Evolutionary conservation across 2,113 vertebrate species (phyloP), one percentile per base, ranked within the genome.

Genomic region (Cyprinodon variegatus): DNA sequence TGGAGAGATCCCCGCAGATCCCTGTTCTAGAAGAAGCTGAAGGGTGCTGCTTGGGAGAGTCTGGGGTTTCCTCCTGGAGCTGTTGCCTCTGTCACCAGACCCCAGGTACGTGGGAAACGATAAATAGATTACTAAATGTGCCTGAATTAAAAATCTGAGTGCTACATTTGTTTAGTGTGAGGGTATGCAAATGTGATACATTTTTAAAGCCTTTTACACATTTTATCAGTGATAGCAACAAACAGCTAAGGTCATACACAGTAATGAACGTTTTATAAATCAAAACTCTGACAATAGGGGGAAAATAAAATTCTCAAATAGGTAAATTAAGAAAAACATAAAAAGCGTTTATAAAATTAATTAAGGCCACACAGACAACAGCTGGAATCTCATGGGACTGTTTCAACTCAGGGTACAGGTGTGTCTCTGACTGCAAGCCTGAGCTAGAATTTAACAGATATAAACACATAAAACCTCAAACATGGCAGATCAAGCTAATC

Each of bases 381-480:
- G 17, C 6, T 7, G 43, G 15, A 1, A 61, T 45, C 11, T 5
- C 3, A 15, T 40, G 61, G 48, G 50, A 57, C 37, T 40, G 61
- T 73, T 59, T 39, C 41, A 48, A 0, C 2, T 48, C 14, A 17
- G 10, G 15, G 0, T 8, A 62, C 39, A 17, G 43, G 39, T 3
- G 9, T 62, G 29, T 11, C 53, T 14, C 40, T 7, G 38, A 64
- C 40, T 67, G 36, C 68, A 72, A 70, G 15, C 4, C 61, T 62
- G 57, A 37, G 46, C 29, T 69, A 36, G 70, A 11, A 36, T 38
- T n/a, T 38, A 73, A 38, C 20, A 40, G 71, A 10, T n/a, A 0
- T 70, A 53, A 80, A 78, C 61, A 70, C 11, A 41, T 22, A 46
- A 70, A 57, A 29, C 1, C 63, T 57, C 29, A 11, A 74, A 41